Evolutionary conservation across 2,888 invertebrate species (phyloP).

Genomic region (Pammene aurita): DNA sequence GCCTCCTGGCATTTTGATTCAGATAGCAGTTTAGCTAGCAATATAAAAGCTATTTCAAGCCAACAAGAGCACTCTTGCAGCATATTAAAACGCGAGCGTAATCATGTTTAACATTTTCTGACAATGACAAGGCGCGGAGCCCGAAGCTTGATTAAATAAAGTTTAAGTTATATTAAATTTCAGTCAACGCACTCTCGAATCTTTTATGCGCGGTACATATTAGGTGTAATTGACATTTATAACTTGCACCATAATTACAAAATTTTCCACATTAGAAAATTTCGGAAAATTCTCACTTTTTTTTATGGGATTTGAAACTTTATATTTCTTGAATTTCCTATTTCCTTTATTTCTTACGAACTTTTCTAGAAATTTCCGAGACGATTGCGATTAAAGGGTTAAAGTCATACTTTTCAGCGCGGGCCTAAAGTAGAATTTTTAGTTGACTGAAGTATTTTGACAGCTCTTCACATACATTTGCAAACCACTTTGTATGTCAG

Average conservation of each 20-base stretch:
- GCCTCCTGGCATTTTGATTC: background rate
- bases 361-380: too few relatives aligned
- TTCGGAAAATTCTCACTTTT: too few relatives aligned
- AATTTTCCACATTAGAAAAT: too few relatives aligned
- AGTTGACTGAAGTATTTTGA: too few relatives aligned
- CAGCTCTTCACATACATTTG: too few relatives aligned
- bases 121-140: conserved; percentile 32
- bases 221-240: conserved; percentile 1
- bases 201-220: conserved; percentile 8
- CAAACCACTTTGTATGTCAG: too few relatives aligned
- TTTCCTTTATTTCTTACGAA: too few relatives aligned
- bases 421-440: too few relatives aligned
- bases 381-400: too few relatives aligned
- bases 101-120: conserved; percentile 35
- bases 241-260: too few relatives aligned
- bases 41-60: conserved; percentile 21
- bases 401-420: background rate
- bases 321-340: too few relatives aligned
- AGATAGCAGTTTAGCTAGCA: background rate
- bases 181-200: conserved; percentile 6
- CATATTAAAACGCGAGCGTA: conserved; percentile 34
- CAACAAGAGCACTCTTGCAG: conserved; percentile 24
- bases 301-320: too few relatives aligned
- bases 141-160: conserved; percentile 37
- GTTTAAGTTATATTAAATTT: conserved; percentile 33